These are phyloP conservation scores for Salticus scenicus DNA, from an alignment of 2,888 invertebrate species.

Conservation along the genomic window DNA sequence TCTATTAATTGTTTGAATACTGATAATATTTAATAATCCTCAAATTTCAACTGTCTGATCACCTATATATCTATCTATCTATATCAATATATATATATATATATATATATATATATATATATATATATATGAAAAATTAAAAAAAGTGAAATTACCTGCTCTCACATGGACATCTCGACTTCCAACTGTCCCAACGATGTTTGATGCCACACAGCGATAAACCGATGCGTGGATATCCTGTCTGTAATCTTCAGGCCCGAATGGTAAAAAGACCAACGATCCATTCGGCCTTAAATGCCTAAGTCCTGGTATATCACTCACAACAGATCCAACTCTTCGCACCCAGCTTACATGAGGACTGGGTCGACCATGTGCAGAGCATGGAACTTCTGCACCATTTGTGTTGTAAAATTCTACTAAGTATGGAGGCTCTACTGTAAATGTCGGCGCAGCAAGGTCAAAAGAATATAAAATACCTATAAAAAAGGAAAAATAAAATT, in stretches of 20 bases:
- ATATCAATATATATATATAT: no score
- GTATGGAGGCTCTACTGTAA: slow-evolving; percentile 58
- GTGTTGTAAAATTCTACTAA: slow-evolving; percentile 66
- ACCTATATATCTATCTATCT: no score
- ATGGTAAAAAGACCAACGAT: slow-evolving; percentile 94
- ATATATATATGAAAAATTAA: no score
- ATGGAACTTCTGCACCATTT: slow-evolving; percentile 61
- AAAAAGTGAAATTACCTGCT: slow-evolving; percentile 85
- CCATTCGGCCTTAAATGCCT: slow-evolving; percentile 79
- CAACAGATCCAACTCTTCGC: slow-evolving; percentile 46
- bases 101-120: no score
- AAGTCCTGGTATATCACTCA: slow-evolving; percentile 69
- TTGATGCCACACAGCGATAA: slow-evolving; percentile 93
- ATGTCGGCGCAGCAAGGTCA: slow-evolving; percentile 57
- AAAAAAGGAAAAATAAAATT: background rate
- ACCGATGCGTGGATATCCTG: slow-evolving; percentile 96
- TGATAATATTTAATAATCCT: no score
- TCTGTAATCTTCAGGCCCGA: slow-evolving; percentile 93
- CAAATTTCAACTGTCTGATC: no score
- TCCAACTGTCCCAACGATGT: slow-evolving; percentile 91
- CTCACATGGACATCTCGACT: slow-evolving; percentile 94
- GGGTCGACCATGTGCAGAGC: slow-evolving; percentile 61
- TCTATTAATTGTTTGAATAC: no score
- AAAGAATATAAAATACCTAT: slow-evolving; percentile 27
- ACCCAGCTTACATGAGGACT: slow-evolving; percentile 63